Percentiles rank a stretch among this genome's conserved stretches.
phyloP scores from a whole-genome alignment of 37 sponge, comb jelly and placozoan species.

The Tethya wilhelma region DNA sequence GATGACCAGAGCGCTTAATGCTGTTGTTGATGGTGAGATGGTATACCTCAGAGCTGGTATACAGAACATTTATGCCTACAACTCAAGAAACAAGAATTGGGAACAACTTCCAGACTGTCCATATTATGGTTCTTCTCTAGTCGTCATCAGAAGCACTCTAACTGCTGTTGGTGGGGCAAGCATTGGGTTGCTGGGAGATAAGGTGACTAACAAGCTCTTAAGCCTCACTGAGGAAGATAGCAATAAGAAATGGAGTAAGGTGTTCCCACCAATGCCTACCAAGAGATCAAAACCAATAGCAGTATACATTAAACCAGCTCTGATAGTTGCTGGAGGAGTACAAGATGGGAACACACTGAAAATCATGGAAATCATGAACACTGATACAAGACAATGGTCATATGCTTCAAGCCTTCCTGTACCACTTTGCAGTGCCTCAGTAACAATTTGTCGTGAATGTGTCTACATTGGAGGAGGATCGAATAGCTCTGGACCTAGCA shows the following conservation, averaged over 20 bases:
- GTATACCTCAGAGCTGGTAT: no score
- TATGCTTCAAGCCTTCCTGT: background rate
- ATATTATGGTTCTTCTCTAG: background rate
- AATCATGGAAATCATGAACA: background rate
- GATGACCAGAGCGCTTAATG: no score
- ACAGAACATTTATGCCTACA: no score
- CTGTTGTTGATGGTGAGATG: no score
- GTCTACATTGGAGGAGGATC: no score
- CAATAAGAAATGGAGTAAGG: background rate
- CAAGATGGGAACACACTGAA: background rate
- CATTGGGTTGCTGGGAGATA: no score
- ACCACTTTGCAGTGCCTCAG: background rate
- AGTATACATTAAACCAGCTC: no score
- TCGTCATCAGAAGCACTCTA: background rate
- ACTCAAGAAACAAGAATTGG: no score
- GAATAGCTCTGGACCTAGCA: no score
- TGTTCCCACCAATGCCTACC: conserved; percentile 11
- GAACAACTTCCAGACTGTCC: no score
- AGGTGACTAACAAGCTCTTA: background rate
- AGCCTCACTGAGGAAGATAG: background rate
- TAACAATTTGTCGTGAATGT: background rate
- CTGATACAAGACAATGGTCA: background rate
- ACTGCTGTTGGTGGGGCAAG: background rate
- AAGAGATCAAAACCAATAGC: background rate
- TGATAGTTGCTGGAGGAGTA: conserved; percentile 9